Evolutionary conservation across 2,113 vertebrate genomes (phyloP).

Genomic region (Carassius auratus): DNA sequence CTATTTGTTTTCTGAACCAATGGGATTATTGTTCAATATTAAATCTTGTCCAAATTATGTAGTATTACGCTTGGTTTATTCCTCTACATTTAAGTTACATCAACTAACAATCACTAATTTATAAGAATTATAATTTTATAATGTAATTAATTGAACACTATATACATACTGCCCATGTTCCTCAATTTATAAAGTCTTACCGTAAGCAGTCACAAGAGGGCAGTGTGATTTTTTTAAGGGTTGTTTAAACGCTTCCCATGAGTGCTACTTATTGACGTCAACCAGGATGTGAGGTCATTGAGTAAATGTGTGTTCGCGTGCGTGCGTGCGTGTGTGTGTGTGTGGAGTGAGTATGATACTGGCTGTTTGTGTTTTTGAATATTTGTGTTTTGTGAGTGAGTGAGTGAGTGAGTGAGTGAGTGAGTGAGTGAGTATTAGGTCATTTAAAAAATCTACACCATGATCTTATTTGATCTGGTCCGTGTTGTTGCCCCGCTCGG

Average conservation of each 20-base stretch:
- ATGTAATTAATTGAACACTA: no score
- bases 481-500: constrained; percentile 71
- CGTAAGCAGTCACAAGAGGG: constrained; percentile 56
- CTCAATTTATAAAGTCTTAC: not conserved
- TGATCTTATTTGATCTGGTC: constrained; percentile 97
- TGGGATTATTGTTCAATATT: not conserved
- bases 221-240: not conserved
- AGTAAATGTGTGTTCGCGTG: not conserved
- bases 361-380: not conserved
- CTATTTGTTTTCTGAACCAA: not conserved
- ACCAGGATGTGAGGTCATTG: not conserved
- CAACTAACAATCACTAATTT: not conserved
- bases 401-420: no score
- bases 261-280: constrained; percentile 8
- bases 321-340: constrained; percentile 6
- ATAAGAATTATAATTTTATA: not conserved
- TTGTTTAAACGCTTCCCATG: constrained; percentile 46
- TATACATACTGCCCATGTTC: not conserved
- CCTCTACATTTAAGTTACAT: not conserved
- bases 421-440: not conserved
- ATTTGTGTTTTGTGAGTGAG: constrained; percentile 20
- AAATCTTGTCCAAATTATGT: not conserved
- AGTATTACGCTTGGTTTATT: not conserved
- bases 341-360: not conserved
- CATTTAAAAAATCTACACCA: constrained; percentile 80